Base-by-base conservation (phyloP, 2,888 invertebrate species). In the Drosophila engyochracea region DNA sequence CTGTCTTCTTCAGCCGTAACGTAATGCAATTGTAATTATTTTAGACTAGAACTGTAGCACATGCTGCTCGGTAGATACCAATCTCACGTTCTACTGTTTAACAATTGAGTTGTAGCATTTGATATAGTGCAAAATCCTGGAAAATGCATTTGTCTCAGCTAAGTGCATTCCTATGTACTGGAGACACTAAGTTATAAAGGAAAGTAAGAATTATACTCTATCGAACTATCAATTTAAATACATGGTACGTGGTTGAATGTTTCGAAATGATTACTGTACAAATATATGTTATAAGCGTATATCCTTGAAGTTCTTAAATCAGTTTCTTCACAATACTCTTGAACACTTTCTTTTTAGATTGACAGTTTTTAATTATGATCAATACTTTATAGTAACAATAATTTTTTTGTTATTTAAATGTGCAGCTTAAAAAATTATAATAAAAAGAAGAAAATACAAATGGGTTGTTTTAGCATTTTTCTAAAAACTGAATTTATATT, bases 21-120 rank as follows among this genome's bases (percentile, higher is more conserved):
- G 70, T 80, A 78, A 87, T 88, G 78, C 81, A 85, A 85, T 87
- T 82, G 55, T 85, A 90, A 90, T 85, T 85, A 85, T 85, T 73
- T 75, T 60, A 49, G 33, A 74, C 68, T 66, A 49, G 54, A 87
- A 70, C 70, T 67, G 68, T 60, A 44, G 88, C 80, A 90, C 82
- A 85, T 85, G 85, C 80, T 59, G 41, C 58, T 12, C 30, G 14
- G 19, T 35, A 37, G n/a, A 63, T 63, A 22, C 41, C 67, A 49
- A 44, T 10, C 44, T 35, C 55, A 70, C 80, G 62, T 71, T 62
- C 64, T 52, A n/a, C 52, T 31, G 55, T 61, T 51, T 37, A 47
- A 12, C 19, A 37, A 28, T 30, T 31, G 22, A 9, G 30, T 7
- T 44, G 44, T 12, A 2, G 44, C 22, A 49, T 12, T 49, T 30